These are phyloP conservation scores for Pollenia amentaria DNA, from an alignment of 2,888 invertebrate genomes.

Conservation along the genomic window DNA sequence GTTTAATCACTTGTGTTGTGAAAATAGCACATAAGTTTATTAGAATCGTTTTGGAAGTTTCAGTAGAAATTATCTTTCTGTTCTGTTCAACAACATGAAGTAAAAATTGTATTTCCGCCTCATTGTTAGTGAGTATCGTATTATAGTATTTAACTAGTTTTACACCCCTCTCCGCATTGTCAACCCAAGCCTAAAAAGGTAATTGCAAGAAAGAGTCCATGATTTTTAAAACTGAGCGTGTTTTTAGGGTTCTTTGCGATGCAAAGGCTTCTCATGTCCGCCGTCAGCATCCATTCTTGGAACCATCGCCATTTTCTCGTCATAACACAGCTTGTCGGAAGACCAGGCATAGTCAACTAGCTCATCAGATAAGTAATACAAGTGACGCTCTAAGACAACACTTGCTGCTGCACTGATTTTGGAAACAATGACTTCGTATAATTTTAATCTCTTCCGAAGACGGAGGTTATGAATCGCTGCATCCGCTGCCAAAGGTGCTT, in stretches of 20 bases:
- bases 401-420: slow-evolving; percentile 45
- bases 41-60: too few species aligned
- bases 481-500: slow-evolving; percentile 53
- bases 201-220: slow-evolving; percentile 29
- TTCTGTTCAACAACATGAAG: too few species aligned
- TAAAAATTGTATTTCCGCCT: too few species aligned
- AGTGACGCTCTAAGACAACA: slow-evolving; percentile 53
- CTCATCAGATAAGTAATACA: slow-evolving; percentile 53
- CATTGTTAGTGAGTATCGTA: too few species aligned
- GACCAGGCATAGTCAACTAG: slow-evolving; percentile 54
- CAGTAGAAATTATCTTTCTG: too few species aligned
- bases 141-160: too few species aligned
- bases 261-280: slow-evolving; percentile 3
- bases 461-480: slow-evolving; percentile 43
- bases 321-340: slow-evolving; percentile 30
- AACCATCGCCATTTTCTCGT: slow-evolving; percentile 3
- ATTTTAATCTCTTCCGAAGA: slow-evolving; percentile 34
- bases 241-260: neutral
- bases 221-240: slow-evolving; percentile 4
- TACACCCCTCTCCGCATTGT: too few species aligned
- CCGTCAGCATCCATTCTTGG: neutral
- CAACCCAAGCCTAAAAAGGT: neutral
- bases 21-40: too few species aligned
- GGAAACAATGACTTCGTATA: too few species aligned
- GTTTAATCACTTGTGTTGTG: too few species aligned